phyloP scores from a whole-genome alignment of 2,888 invertebrate genomes.

The Marronus borbonicus region DNA sequence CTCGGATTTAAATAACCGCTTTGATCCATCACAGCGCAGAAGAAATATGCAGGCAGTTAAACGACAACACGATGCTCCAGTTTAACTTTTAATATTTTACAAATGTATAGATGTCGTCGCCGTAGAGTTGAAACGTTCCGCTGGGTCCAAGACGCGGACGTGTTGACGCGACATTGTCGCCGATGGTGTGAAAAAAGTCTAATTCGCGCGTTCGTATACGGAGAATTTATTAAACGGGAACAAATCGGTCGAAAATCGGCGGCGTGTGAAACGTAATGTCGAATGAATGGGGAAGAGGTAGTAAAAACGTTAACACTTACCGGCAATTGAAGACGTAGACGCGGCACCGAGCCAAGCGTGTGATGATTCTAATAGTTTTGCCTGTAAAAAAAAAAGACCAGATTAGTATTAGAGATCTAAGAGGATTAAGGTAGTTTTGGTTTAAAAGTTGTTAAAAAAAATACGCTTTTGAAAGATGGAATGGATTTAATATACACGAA shows the following conservation, averaged over 20 bases:
- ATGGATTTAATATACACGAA: no score
- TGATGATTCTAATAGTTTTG: constrained; percentile 92
- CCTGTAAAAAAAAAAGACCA: constrained; percentile 77
- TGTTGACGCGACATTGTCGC: constrained; percentile 1
- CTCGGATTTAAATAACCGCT: background rate
- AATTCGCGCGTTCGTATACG: background rate
- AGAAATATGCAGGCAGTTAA: background rate
- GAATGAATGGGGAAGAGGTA: background rate
- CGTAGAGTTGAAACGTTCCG: background rate
- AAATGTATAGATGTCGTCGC: constrained; percentile 12
- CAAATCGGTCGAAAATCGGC: background rate
- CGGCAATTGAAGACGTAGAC: constrained; percentile 91
- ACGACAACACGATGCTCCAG: background rate
- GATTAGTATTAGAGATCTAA: constrained; percentile 25
- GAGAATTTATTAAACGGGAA: constrained; percentile 27
- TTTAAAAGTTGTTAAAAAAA: no score
- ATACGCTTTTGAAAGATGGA: no score
- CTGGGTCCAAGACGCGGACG: background rate
- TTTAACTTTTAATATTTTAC: constrained; percentile 12
- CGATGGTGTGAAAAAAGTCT: constrained; percentile 6
- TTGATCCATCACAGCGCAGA: background rate
- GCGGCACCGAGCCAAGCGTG: constrained; percentile 94
- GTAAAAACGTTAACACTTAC: constrained; percentile 76
- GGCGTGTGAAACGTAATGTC: background rate
- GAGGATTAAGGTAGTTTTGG: no score